A percentile compares a stretch with the other conserved stretches of the same genome.
Evolutionary conservation across 2,888 invertebrate genomes (phyloP).

Genomic region (Lepidonotus clava): DNA sequence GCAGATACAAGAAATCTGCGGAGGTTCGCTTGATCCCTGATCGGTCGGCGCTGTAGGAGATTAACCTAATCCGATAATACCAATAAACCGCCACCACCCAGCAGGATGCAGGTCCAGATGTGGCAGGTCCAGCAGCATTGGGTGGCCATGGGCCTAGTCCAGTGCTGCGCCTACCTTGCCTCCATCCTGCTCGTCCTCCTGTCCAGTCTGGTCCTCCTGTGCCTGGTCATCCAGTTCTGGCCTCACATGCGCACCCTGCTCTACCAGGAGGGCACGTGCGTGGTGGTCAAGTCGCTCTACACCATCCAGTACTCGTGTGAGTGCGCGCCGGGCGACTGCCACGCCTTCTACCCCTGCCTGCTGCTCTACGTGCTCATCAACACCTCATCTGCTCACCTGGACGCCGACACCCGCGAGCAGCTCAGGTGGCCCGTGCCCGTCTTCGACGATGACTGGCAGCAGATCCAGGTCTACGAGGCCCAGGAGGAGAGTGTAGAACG

Average conservation of each 20-base stretch:
- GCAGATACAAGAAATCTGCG: too few species aligned
- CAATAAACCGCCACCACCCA: too few species aligned
- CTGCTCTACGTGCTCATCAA: conserved; percentile 46
- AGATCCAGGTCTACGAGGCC: conserved; percentile 20
- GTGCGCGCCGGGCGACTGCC: conserved; percentile 2
- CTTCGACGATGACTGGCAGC: conserved; percentile 51
- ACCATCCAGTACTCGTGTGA: conserved; percentile 46
- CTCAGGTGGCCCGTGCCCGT: conserved; percentile 44
- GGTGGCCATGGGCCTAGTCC: conserved; percentile 46
- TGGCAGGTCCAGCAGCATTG: conserved; percentile 16
- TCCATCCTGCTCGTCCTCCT: conserved; percentile 10
- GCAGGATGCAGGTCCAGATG: too few species aligned
- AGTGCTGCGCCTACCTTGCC: conserved; percentile 49
- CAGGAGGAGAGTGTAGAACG: conserved; percentile 28
- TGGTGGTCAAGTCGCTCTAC: conserved; percentile 19
- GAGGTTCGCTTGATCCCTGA: too few species aligned
- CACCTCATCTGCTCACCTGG: conserved; percentile 6
- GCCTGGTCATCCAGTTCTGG: conserved; percentile 41
- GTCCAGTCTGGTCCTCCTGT: conserved; percentile 17
- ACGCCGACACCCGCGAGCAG: not conserved
- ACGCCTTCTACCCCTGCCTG: conserved; percentile 54
- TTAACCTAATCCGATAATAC: too few species aligned
- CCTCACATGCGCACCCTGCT: conserved; percentile 41
- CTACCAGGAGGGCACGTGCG: conserved; percentile 47
- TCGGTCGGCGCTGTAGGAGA: too few species aligned